Evolutionary conservation across 1,140 invertebrate species (phyloP).

Genomic region (Rhopalosiphum padi): DNA sequence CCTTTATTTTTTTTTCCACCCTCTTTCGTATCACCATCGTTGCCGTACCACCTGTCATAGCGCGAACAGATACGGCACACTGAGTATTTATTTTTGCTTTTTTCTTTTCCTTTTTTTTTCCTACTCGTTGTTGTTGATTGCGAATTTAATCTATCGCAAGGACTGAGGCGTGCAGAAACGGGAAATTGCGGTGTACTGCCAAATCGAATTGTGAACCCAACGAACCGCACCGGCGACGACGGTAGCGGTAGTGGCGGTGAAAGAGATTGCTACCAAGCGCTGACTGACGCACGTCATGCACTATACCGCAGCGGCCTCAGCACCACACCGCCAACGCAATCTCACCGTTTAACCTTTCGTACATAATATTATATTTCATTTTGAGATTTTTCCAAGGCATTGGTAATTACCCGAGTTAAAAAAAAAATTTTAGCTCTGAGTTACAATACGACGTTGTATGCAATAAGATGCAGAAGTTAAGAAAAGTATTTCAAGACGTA

Average conservation of each 20-base stretch:
- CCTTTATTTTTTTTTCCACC: neutral
- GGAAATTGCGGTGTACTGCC: constrained; percentile 31
- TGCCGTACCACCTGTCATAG: neutral
- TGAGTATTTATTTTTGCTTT: constrained; percentile 4
- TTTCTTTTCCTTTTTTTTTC: neutral
- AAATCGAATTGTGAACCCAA: constrained; percentile 14
- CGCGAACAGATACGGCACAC: neutral
- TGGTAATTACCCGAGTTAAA: neutral
- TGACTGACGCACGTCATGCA: neutral
- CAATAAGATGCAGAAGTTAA: neutral
- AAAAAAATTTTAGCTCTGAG: neutral
- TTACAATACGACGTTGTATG: neutral
- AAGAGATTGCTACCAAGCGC: neutral
- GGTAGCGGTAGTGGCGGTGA: neutral
- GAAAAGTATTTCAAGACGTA: neutral
- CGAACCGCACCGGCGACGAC: constrained; percentile 12
- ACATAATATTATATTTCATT: neutral
- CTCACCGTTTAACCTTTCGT: neutral
- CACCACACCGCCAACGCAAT: neutral
- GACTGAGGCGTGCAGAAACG: neutral
- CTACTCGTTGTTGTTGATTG: neutral
- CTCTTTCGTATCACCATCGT: too few species aligned
- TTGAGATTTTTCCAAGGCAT: neutral
- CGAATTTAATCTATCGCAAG: constrained; percentile 21
- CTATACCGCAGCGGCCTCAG: neutral